These are phyloP conservation scores for Callocephalon fimbriatum DNA, from an alignment of 2,113 vertebrate genomes.

Conservation along the genomic window DNA sequence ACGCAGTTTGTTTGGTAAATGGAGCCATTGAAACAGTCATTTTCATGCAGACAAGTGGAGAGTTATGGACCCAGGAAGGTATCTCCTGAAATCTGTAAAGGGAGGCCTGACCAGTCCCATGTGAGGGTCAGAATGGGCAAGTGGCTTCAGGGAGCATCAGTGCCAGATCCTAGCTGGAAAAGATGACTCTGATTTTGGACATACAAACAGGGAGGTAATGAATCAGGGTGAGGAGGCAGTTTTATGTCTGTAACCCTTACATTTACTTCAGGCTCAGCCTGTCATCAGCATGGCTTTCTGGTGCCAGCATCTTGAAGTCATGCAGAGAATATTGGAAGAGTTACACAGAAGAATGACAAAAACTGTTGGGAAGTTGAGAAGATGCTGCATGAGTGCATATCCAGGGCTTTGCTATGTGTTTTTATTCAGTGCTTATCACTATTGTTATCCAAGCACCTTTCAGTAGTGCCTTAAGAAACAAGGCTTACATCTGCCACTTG, in stretches of 20 bases:
- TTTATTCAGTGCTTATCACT: not conserved
- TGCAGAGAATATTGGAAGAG: not conserved
- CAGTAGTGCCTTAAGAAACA: not conserved
- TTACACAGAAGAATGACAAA: not conserved
- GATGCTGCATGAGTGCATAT: not conserved
- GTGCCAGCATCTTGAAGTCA: not conserved
- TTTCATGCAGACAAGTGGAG: not conserved
- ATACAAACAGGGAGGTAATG: not conserved
- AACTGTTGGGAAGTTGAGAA: conserved; percentile 5
- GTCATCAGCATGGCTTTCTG: not conserved
- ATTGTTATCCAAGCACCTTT: not conserved
- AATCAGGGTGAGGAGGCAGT: not conserved
- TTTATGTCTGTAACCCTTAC: not conserved
- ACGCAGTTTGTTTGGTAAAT: not conserved
- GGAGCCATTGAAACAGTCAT: not conserved
- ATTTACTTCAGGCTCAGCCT: not conserved
- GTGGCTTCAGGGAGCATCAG: not conserved
- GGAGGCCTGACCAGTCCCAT: not conserved
- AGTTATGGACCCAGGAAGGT: not conserved
- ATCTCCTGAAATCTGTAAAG: not conserved
- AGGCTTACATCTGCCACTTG: not conserved
- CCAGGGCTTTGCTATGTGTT: not conserved
- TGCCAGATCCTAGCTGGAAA: not conserved
- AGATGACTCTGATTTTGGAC: not conserved
- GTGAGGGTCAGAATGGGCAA: not conserved